Evolutionary conservation across 2,797 vertebrate species (phyloP).

Genomic region (Capromys pilorides): DNA sequence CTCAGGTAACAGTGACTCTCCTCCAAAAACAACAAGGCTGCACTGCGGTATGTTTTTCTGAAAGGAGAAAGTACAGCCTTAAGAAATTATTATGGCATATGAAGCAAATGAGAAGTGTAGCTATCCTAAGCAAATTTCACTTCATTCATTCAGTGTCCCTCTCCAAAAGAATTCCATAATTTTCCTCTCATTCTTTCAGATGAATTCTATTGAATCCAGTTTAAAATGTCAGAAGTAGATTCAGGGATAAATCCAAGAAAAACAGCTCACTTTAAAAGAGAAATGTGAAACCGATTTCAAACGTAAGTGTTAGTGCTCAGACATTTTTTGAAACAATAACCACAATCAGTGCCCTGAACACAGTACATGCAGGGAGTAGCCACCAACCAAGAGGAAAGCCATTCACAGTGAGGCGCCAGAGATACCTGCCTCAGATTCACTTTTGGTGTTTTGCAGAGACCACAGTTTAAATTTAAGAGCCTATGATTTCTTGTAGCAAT

Average conservation of each 20-base stretch:
- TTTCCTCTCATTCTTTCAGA: slow-evolving; percentile 57
- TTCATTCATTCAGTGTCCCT: slow-evolving; percentile 28
- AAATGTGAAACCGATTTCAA: slow-evolving; percentile 66
- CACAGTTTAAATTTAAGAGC: slow-evolving; percentile 18
- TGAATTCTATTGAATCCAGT: slow-evolving; percentile 45
- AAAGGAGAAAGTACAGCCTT: background rate
- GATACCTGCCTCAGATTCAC: background rate
- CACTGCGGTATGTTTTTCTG: background rate
- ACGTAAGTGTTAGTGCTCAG: slow-evolving; percentile 28
- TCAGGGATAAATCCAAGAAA: slow-evolving; percentile 68
- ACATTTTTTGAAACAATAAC: slow-evolving; percentile 44
- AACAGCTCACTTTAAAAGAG: slow-evolving; percentile 57
- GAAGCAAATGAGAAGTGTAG: background rate
- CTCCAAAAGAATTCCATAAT: background rate
- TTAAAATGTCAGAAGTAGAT: slow-evolving; percentile 64
- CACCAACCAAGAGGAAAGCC: background rate
- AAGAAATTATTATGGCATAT: background rate
- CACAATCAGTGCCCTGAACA: slow-evolving; percentile 4
- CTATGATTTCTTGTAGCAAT: background rate
- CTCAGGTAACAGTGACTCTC: background rate
- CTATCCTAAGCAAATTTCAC: slow-evolving; percentile 16
- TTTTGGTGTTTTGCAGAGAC: background rate
- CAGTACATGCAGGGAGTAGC: background rate
- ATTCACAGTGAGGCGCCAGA: background rate
- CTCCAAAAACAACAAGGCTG: background rate